phyloP scores from a whole-genome alignment of 2,888 invertebrate species.

The Acronicta aceris region DNA sequence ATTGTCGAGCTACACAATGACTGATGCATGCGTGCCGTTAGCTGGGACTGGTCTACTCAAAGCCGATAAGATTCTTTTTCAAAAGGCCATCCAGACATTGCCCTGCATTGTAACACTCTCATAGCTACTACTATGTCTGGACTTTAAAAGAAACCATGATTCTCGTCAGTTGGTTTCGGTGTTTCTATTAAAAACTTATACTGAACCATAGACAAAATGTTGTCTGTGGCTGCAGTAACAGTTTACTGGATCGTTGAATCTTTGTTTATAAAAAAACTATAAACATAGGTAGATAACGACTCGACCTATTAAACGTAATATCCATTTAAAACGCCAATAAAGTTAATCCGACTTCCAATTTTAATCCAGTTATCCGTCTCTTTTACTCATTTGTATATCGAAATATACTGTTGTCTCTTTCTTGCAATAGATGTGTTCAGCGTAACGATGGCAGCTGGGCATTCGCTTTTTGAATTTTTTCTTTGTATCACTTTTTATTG shows the following conservation, averaged over 20 bases:
- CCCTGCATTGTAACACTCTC: no score
- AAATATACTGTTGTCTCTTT: constrained; percentile 63
- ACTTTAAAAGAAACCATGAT: no score
- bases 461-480: constrained; percentile 79
- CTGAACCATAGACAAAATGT: no score
- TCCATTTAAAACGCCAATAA: constrained; percentile 81
- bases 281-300: constrained; percentile 73
- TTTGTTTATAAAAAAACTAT: constrained; percentile 54
- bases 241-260: not conserved
- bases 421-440: constrained; percentile 68
- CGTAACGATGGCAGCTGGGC: constrained; percentile 86
- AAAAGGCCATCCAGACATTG: no score
- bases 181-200: no score
- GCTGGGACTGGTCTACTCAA: no score
- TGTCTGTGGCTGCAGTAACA: no score
- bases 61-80: no score
- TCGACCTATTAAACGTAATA: constrained; percentile 77
- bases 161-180: no score
- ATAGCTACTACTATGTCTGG: no score
- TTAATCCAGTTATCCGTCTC: constrained; percentile 76
- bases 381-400: constrained; percentile 57
- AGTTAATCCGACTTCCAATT: constrained; percentile 80
- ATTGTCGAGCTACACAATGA: no score
- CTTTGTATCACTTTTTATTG: constrained; percentile 77
- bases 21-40: no score